Evolutionary conservation across 2,113 vertebrate species (phyloP).

Genomic region (Cyanocitta stelleri): DNA sequence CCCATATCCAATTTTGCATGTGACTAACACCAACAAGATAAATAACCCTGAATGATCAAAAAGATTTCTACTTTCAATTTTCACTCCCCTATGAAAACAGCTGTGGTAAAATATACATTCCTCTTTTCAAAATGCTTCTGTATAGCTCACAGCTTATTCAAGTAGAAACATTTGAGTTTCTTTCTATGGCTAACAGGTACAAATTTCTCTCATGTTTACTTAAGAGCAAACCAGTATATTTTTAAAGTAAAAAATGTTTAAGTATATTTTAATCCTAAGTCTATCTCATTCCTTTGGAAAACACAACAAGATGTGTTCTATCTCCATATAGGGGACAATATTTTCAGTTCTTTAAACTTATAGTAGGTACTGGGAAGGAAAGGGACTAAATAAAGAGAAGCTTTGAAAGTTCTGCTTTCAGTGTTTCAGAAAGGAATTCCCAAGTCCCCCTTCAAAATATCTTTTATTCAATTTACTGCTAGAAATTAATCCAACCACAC

Average conservation of each 20-base stretch:
- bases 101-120: background rate
- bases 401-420: constrained; percentile 41
- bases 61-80: background rate
- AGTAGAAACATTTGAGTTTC: background rate
- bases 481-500: constrained; percentile 58
- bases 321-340: background rate
- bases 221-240: background rate
- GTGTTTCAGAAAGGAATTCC: constrained; percentile 39
- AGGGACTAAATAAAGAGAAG: background rate
- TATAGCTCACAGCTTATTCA: background rate
- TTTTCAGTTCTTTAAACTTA: constrained; percentile 34
- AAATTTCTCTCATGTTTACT: background rate
- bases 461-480: constrained; percentile 52
- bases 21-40: background rate
- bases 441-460: constrained; percentile 23
- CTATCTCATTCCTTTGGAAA: background rate
- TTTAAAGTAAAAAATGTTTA: background rate
- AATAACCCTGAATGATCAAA: background rate
- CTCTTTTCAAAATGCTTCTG: background rate
- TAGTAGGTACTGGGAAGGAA: background rate
- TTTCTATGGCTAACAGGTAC: background rate
- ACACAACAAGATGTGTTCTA: background rate
- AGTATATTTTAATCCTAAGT: background rate
- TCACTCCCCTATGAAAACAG: background rate
- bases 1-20: background rate